Percentiles rank a stretch among this genome's conserved stretches.
phyloP scores from a whole-genome alignment of 1,140 invertebrate species.

The Colletes latitarsis region DNA sequence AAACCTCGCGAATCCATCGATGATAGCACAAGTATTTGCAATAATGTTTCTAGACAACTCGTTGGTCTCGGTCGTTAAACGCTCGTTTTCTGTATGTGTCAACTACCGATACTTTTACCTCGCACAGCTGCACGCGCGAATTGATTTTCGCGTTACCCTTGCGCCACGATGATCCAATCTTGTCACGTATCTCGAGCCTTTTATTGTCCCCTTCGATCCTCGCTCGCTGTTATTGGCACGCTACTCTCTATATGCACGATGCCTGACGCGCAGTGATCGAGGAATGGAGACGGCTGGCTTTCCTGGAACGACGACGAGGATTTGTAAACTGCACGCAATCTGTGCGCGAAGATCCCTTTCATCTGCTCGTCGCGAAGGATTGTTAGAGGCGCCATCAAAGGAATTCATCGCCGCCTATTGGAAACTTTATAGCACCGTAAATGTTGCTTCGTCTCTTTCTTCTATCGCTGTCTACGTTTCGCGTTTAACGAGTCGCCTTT shows the following conservation, averaged over 20 bases:
- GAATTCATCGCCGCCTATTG: neutral
- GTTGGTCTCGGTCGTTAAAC: too few relatives aligned
- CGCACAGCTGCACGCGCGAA: conserved; percentile 11
- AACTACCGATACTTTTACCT: too few relatives aligned
- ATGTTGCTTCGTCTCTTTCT: neutral
- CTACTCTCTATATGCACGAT: neutral
- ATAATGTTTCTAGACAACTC: too few relatives aligned
- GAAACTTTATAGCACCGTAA: neutral
- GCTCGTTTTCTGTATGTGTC: too few relatives aligned
- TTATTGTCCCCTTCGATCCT: neutral
- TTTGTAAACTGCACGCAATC: neutral
- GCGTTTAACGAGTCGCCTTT: too few relatives aligned
- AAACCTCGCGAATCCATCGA: too few relatives aligned
- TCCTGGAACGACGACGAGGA: neutral
- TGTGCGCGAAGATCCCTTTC: neutral
- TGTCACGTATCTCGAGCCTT: neutral
- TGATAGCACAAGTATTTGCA: too few relatives aligned
- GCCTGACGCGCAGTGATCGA: neutral
- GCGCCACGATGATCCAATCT: conserved; percentile 33
- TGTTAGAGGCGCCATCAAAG: neutral
- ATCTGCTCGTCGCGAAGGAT: neutral
- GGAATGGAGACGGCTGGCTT: neutral
- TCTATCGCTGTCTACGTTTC: too few relatives aligned
- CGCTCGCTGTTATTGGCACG: neutral
- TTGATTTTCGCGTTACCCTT: conserved; percentile 48